Conservation (phyloP, 2,888 invertebrate genomes). For the Platycnemis pennipes region DNA sequence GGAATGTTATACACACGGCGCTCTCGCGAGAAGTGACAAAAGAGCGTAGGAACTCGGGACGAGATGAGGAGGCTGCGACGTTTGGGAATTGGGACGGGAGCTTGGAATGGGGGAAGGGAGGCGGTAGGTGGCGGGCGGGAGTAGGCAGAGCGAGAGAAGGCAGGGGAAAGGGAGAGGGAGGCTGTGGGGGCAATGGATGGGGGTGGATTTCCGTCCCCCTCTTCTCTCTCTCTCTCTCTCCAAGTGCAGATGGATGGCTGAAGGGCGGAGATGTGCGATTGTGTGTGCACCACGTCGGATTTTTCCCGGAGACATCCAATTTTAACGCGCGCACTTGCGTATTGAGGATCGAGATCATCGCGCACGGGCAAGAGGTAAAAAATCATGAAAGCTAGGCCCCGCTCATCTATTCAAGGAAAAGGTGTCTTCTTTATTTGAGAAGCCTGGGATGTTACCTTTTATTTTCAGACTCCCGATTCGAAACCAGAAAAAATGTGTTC, state of each 20-base stretch:
- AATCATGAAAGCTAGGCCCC: neutral
- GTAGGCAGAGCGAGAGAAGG: neutral
- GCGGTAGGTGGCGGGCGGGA: neutral
- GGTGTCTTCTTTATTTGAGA: constrained; percentile 19
- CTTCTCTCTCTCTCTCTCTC: neutral
- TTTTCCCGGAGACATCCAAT: constrained; percentile 32
- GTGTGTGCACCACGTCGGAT: constrained; percentile 4
- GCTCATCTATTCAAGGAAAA: neutral
- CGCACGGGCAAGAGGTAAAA: neutral
- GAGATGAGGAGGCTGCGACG: constrained; percentile 53
- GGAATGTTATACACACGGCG: constrained; percentile 70
- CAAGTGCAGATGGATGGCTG: constrained; percentile 57
- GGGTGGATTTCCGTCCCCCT: constrained; percentile 4
- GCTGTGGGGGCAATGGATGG: constrained; percentile 49
- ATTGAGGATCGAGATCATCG: constrained; percentile 50
- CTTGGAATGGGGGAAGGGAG: constrained; percentile 53
- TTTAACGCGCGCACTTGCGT: constrained; percentile 46
- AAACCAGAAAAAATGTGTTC: neutral
- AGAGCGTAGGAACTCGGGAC: constrained; percentile 6
- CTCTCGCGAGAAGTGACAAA: constrained; percentile 57
- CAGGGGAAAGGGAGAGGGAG: neutral
- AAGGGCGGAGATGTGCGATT: constrained; percentile 47
- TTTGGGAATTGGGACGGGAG: constrained; percentile 42
- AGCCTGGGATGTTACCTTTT: neutral
- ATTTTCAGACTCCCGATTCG: neutral